Conservation (phyloP, 2,113 vertebrate species). For the Perccottus glenii region DNA sequence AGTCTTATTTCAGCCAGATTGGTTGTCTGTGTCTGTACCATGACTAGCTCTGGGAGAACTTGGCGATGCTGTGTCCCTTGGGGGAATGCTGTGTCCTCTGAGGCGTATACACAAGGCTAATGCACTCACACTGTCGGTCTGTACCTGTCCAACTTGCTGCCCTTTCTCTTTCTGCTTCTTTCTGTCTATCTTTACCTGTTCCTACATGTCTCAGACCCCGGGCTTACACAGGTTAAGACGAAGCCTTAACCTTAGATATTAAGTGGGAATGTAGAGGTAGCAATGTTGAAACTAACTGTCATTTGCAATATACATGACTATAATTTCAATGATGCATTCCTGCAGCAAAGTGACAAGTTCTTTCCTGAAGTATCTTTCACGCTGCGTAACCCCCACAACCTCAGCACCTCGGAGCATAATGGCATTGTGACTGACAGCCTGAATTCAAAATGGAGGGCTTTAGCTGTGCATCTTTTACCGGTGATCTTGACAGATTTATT, state of each 20-base stretch:
- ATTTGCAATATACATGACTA: conserved; percentile 41
- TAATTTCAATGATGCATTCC: conserved; percentile 30
- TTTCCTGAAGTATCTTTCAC: conserved; percentile 33
- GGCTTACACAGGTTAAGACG: conserved; percentile 24
- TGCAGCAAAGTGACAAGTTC: conserved; percentile 28
- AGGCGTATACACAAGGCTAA: conserved; percentile 56
- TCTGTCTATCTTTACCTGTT: neutral
- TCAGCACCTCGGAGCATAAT: conserved; percentile 39
- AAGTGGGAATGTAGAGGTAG: neutral
- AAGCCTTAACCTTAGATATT: conserved; percentile 31
- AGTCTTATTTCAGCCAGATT: conserved; percentile 29
- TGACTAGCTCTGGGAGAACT: conserved; percentile 35
- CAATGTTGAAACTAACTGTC: conserved; percentile 30
- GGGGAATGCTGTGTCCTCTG: conserved; percentile 35
- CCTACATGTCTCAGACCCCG: conserved; percentile 11
- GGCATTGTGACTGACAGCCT: conserved; percentile 53
- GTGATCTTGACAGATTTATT: conserved; percentile 47
- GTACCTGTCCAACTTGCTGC: conserved; percentile 42
- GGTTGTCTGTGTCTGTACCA: conserved; percentile 27
- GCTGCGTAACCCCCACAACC: conserved; percentile 18
- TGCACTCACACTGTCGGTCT: conserved; percentile 51
- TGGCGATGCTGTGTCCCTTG: conserved; percentile 30
- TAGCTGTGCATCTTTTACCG: conserved; percentile 5
- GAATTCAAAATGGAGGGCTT: conserved; percentile 50
- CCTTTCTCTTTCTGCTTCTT: conserved; percentile 10